phyloP scores from a whole-genome alignment of 2,797 vertebrate genomes.

The Ataeniobius toweri region DNA sequence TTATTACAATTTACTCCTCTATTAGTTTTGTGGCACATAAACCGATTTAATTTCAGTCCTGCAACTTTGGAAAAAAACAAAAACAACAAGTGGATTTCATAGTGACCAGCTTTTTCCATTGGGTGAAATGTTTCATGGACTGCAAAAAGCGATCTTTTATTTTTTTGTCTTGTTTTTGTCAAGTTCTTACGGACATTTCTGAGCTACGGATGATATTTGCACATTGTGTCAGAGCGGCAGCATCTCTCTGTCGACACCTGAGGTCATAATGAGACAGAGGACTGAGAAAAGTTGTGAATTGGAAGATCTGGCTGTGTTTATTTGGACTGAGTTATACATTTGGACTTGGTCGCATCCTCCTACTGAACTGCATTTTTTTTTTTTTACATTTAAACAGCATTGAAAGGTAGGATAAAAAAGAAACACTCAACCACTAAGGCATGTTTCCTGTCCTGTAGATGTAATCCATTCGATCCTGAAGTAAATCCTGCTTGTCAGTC shows the following conservation, averaged over 20 bases:
- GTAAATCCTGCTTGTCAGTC: constrained; percentile 17
- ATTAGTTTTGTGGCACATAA: constrained; percentile 79
- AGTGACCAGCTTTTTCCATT: constrained; percentile 6
- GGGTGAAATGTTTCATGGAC: constrained; percentile 52
- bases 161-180: constrained; percentile 42
- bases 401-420: neutral
- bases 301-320: constrained; percentile 38
- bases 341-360: constrained; percentile 37
- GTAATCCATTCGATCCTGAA: constrained; percentile 6
- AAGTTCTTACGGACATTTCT: constrained; percentile 44
- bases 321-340: constrained; percentile 43
- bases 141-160: constrained; percentile 40
- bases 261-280: constrained; percentile 19
- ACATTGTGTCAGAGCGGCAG: constrained; percentile 51
- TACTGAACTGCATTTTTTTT: constrained; percentile 31
- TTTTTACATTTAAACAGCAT: constrained; percentile 10
- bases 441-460: constrained; percentile 9
- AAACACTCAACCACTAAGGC: constrained; percentile 50
- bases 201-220: constrained; percentile 58
- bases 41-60: constrained; percentile 46
- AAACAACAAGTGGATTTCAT: constrained; percentile 27
- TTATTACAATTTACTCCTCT: constrained; percentile 22
- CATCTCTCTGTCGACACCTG: constrained; percentile 35
- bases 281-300: constrained; percentile 33
- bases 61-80: constrained; percentile 1